Percentiles rank a stretch among this genome's conserved stretches.
phyloP scores from a whole-genome alignment of 2,888 invertebrate genomes.

The Pogonocherus hispidulus region DNA sequence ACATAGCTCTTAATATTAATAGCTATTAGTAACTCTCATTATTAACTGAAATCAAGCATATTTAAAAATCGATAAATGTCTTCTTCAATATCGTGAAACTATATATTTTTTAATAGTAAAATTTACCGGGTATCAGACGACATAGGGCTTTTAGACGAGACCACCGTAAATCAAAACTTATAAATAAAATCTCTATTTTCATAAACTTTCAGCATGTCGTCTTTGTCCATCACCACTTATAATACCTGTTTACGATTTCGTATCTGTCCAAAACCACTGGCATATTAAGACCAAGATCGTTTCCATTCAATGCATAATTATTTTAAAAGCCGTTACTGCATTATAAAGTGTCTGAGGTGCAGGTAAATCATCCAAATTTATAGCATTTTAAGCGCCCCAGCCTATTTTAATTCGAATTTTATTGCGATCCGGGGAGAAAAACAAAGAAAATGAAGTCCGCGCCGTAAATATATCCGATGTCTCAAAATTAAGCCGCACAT shows the following conservation, averaged over 20 bases:
- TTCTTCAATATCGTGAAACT: no score
- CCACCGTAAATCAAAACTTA: conserved; percentile 35
- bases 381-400: conserved; percentile 28
- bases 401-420: conserved; percentile 29
- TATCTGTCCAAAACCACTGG: conserved; percentile 15
- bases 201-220: conserved; percentile 47
- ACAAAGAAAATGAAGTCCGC: conserved; percentile 25
- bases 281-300: conserved; percentile 7
- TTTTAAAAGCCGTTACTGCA: conserved; percentile 23
- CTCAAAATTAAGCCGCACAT: conserved; percentile 45
- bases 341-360: conserved; percentile 17
- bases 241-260: conserved; percentile 32
- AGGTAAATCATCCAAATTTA: conserved; percentile 35
- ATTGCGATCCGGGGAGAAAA: conserved; percentile 29
- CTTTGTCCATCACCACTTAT: conserved; percentile 38
- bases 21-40: no score
- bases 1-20: no score
- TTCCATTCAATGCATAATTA: conserved; percentile 22
- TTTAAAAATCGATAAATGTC: no score
- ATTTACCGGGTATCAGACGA: neutral
- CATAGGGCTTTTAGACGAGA: neutral
- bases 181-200: conserved; percentile 36
- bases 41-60: no score
- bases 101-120: no score
- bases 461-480: conserved; percentile 38